These are phyloP conservation scores for Allygus modestus DNA, from an alignment of 2,888 invertebrate species.

Conservation along the genomic window DNA sequence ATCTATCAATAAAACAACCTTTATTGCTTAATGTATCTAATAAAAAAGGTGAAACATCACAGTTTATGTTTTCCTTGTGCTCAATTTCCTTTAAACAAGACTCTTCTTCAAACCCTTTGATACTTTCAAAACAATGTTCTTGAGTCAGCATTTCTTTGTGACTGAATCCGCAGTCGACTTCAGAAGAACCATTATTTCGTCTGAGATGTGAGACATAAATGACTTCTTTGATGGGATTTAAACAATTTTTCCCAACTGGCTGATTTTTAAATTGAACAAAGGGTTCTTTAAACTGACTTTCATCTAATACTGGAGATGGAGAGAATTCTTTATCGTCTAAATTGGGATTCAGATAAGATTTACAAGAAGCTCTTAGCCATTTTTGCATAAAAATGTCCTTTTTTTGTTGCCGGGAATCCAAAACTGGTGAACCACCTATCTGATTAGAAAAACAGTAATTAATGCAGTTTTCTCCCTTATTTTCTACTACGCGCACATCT, in stretches of 20 bases:
- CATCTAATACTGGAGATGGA: slow-evolving; percentile 15
- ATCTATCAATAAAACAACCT: neutral
- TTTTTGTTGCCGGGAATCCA: neutral
- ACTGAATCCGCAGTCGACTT: too few relatives aligned
- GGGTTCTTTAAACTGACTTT: neutral
- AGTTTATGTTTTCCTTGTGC: neutral
- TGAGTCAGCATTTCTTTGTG: neutral
- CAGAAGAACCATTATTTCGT: too few relatives aligned
- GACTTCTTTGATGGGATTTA: too few relatives aligned
- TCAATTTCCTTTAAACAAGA: too few relatives aligned
- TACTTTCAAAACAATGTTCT: neutral
- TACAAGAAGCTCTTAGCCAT: neutral
- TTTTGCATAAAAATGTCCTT: neutral
- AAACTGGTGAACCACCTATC: neutral
- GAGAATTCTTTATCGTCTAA: neutral
- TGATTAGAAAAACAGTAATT: neutral
- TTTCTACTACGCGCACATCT: neutral
- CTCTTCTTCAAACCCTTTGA: neutral
- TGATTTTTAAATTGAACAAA: neutral
- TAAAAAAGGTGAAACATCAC: neutral
- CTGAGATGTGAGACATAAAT: too few relatives aligned
- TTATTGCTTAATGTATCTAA: neutral
- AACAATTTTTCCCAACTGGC: neutral
- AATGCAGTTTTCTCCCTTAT: neutral
- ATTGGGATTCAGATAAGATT: neutral